A percentile compares a stretch with the other conserved stretches of the same genome.
phyloP scores from a whole-genome alignment of 2,113 vertebrate genomes.

The Solea senegalensis region DNA sequence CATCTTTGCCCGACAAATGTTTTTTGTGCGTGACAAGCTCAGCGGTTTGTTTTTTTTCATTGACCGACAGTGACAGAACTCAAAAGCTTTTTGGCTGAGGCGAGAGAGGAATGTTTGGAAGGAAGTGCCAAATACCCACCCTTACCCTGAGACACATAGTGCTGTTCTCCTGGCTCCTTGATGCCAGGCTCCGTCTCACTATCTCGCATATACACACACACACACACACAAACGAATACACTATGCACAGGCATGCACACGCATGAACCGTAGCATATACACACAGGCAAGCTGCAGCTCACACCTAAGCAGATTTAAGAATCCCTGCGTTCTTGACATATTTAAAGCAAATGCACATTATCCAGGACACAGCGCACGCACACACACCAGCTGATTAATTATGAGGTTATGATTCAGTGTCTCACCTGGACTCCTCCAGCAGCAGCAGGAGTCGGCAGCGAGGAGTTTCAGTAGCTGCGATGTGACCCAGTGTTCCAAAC shows the following conservation, averaged over 20 bases:
- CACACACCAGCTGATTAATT: background rate
- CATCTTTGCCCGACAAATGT: background rate
- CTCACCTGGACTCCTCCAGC: constrained; percentile 92
- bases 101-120: constrained; percentile 69
- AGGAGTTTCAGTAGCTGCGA: constrained; percentile 91
- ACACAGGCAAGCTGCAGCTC: constrained; percentile 25
- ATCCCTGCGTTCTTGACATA: constrained; percentile 39
- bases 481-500: constrained; percentile 90
- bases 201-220: constrained; percentile 28
- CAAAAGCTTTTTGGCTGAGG: constrained; percentile 54
- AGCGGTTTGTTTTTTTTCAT: constrained; percentile 38
- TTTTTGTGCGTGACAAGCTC: constrained; percentile 43
- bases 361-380: constrained; percentile 15
- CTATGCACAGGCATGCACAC: constrained; percentile 43
- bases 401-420: constrained; percentile 7
- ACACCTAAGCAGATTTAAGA: constrained; percentile 17
- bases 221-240: constrained; percentile 26
- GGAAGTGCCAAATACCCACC: constrained; percentile 73
- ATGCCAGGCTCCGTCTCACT: constrained; percentile 64
- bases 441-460: constrained; percentile 88
- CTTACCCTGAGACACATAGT: constrained; percentile 58
- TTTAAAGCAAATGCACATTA: constrained; percentile 26
- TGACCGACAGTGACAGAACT: constrained; percentile 62
- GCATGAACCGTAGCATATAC: constrained; percentile 36
- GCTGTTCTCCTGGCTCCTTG: constrained; percentile 59